These are phyloP conservation scores for Tetramorium simillimum DNA, from an alignment of 1,140 invertebrate species.

Conservation along the genomic window DNA sequence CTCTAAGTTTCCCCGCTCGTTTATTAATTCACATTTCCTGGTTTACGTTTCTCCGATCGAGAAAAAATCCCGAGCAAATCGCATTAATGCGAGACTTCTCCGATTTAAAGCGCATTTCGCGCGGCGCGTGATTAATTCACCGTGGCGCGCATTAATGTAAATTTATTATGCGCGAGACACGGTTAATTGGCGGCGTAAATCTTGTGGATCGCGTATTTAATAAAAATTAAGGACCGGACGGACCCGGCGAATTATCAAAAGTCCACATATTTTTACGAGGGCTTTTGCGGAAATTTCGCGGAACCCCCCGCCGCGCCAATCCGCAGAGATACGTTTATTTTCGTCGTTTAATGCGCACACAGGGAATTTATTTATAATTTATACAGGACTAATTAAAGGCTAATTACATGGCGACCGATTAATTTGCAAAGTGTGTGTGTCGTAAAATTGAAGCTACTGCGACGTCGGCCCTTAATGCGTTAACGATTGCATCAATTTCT, in stretches of 20 bases:
- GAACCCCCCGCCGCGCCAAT: slow-evolving; percentile 2
- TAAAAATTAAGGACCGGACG: slow-evolving; percentile 21
- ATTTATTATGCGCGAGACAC: slow-evolving; percentile 58
- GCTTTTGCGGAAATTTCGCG: slow-evolving; percentile 27
- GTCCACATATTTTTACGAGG: slow-evolving; percentile 34
- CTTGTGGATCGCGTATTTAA: slow-evolving; percentile 37
- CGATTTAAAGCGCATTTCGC: slow-evolving; percentile 38
- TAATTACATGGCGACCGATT: slow-evolving; percentile 48
- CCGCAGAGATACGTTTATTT: slow-evolving; percentile 22
- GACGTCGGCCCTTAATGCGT: slow-evolving; percentile 38
- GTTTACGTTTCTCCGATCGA: slow-evolving; percentile 1
- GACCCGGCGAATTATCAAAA: slow-evolving; percentile 22
- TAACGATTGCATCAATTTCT: slow-evolving; percentile 52
- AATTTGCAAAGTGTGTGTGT: slow-evolving; percentile 41
- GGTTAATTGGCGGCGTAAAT: slow-evolving; percentile 54
- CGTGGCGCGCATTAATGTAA: slow-evolving; percentile 55
- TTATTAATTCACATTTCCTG: slow-evolving; percentile 31
- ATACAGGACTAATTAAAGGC: slow-evolving; percentile 35
- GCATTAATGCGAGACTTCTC: slow-evolving; percentile 46
- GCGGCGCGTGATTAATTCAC: slow-evolving; percentile 55
- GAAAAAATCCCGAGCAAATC: slow-evolving; percentile 40
- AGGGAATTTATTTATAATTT: slow-evolving; percentile 47
- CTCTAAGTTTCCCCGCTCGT: not conserved
- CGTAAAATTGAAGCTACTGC: slow-evolving; percentile 39
- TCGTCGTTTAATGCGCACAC: slow-evolving; percentile 28